These are phyloP conservation scores for Orgyia antiqua DNA, from an alignment of 2,888 invertebrate species.

Conservation along the genomic window DNA sequence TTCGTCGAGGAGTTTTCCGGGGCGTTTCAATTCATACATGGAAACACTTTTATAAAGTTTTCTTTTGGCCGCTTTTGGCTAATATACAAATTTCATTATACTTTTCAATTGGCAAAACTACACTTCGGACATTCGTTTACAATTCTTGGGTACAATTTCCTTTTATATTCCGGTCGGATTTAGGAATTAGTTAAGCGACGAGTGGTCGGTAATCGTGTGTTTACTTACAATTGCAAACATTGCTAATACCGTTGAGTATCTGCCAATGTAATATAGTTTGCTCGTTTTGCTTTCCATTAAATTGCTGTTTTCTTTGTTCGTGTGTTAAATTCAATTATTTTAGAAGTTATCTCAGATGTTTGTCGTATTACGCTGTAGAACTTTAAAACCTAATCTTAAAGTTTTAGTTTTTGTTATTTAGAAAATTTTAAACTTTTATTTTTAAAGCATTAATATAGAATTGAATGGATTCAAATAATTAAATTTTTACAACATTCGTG, in stretches of 20 bases:
- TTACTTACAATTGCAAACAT: conserved; percentile 65
- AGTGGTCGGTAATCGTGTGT: conserved; percentile 53
- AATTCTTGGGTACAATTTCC: conserved; percentile 46
- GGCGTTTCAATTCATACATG: conserved; percentile 47
- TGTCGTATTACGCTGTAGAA: conserved; percentile 19
- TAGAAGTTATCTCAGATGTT: conserved; percentile 24
- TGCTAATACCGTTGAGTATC: conserved; percentile 49
- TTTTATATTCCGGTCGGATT: too few relatives aligned
- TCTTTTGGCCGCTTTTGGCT: conserved; percentile 29
- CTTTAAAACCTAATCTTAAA: too few relatives aligned
- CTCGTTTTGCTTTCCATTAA: conserved; percentile 47
- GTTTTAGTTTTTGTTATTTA: conserved; percentile 9
- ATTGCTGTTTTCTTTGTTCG: conserved; percentile 43
- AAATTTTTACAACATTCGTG: too few relatives aligned
- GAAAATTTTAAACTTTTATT: conserved; percentile 4
- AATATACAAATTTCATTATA: conserved; percentile 58
- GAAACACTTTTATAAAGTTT: conserved; percentile 53
- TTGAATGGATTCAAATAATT: too few relatives aligned
- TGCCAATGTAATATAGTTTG: conserved; percentile 53
- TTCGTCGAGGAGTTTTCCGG: conserved; percentile 35
- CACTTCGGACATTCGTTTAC: conserved; percentile 33
- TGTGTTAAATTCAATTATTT: conserved; percentile 31
- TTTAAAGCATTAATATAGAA: too few relatives aligned
- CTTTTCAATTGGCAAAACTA: conserved; percentile 50
- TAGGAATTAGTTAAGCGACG: conserved; percentile 64